Base-by-base conservation (phyloP, 1,140 invertebrate genomes). In the Magallana ariakensis region DNA sequence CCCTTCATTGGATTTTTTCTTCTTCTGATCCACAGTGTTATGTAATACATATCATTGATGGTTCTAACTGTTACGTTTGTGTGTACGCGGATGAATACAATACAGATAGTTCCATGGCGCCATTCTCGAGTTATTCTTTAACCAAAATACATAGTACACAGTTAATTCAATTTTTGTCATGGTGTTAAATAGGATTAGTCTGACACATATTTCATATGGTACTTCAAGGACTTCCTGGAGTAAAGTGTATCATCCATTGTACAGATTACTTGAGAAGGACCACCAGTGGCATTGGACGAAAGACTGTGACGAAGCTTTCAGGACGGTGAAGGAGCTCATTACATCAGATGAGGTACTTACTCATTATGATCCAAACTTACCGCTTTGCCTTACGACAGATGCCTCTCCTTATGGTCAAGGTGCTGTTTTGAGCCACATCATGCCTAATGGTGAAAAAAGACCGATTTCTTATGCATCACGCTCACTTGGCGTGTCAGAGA, bases 381-480 rank as follows among this genome's bases (percentile, higher is more conserved):
- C 91, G 53, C 83, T 96, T 6, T 88, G 94, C 15, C 84, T 96
- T 2, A 5, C 33, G 33, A 93, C 93, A 13, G 95, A 96, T 92
- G 95, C 95, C 26, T 95, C 93, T 84, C 87, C 92, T 1, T 92
- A 93, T 87, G 95, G 95, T 10, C 90, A 96, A 1, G 95, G 95
- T n/a, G n/a, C n/a, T n/a, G n/a, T 95, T 9, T 86, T 96, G 0
- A 92, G 92, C 1, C 95, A 96, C 85, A 89, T 83, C 1, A 90
- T 93, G 26, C 19, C 89, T 15, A 92, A 95, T 87, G 92, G 91
- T 16, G 60, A 58, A 1, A 93, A 95, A 88, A 85, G 93, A 3
- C 0, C 33, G 2, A 46, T 46, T 3, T 2, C 33, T 46, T 46
- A 46, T 46, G 1, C 94, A 9, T 96, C 94, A 87, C 93, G 11